Evolutionary conservation across 2,797 vertebrate genomes (phyloP), one percentile per base, ranked within the genome.

Genomic region (Morus bassanus): DNA sequence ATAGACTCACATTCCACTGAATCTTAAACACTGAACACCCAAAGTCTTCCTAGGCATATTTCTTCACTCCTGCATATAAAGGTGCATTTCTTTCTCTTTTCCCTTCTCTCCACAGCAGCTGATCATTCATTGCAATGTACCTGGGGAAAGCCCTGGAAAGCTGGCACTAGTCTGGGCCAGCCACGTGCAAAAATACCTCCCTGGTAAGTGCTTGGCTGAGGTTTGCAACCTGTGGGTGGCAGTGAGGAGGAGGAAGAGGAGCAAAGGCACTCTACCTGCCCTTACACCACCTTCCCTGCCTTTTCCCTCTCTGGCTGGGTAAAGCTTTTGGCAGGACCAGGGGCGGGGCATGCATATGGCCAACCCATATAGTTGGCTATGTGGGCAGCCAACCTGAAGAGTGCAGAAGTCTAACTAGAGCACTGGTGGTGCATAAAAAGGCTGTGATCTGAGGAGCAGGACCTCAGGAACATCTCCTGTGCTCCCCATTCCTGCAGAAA

Each of bases 311-410:
- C 31, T 28, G 8, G 2, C 13, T 60, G n/a, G 18, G 6, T 27
- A 19, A 15, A 1, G 11, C 5, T 8, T 0, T 18, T 41, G n/a
- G 33, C 12, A 50, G 74, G 31, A 64, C 13, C 2, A 0, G 7
- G 25, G 16, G 37, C 37, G 37, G 5, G 31, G 16, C 51, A 37
- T 8, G 28, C 48, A 10, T 27, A 6, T 7, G n/a, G 51, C 14
- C 51, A 69, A 7, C 6, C 27, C 15, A 6, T 9, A 17, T 1
- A 48, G 33, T 2, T 76, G 69, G 6, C 6, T 54, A 2, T 28
- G 31, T 35, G 56, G 46, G 19, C 8, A 43, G 12, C 21, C 46
- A 64, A 3, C 17, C 18, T 56, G 41, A 25, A 30, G 25, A 56
- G 33, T 2, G 7, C 8, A 46, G 50, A 15, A 37, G 11, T 11